Base-by-base conservation (phyloP, 1,140 invertebrate genomes). In the Drosophila bifasciata region DNA sequence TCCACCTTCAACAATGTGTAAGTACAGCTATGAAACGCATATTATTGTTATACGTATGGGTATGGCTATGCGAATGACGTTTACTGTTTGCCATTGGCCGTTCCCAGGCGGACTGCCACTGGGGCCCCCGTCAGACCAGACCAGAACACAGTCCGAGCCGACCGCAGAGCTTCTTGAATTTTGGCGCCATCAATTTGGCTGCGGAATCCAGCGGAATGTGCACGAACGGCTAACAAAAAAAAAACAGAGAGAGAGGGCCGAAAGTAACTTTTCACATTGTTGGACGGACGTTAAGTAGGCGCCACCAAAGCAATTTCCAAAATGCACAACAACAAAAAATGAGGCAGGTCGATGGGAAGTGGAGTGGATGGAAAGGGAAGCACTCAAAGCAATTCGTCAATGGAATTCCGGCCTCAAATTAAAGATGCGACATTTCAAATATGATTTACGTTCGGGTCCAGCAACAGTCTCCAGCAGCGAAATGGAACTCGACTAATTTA, bases 151-250 rank as follows among this genome's bases (percentile, higher is more conserved):
- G 6, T n/a, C 40, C 21, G 56, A 46, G 41, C 25, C 55, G 67
- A 62, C 45, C 21, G 28, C 32, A 39, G 66, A 32, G 67, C 68
- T 75, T 63, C 78, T 69, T 88, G 78, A 88, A 86, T 88, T 86
- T 86, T 86, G 83, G 83, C 83, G 83, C 83, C 83, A 86, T 88
- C 83, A 86, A 88, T 86, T 85, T 88, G 81, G 76, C 79, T 73
- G 66, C 70, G 83, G 78, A 88, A 86, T 88, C 76, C 73, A 70
- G 73, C 52, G 79, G 79, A 83, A 81, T 81, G 79, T 13, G 76
- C 72, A 73, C 76, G 68, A 86, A 69, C 46, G 50, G 25, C 43
- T 40, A 53, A 53, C 53, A 49, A 72, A 57, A 61, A 11, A 59
- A 57, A 48, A 59, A 52, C 9, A 50, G 9, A 58, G 36, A 58